Evolutionary conservation across 2,797 vertebrate species (phyloP).

Genomic region (Xiphophorus birchmanni): DNA sequence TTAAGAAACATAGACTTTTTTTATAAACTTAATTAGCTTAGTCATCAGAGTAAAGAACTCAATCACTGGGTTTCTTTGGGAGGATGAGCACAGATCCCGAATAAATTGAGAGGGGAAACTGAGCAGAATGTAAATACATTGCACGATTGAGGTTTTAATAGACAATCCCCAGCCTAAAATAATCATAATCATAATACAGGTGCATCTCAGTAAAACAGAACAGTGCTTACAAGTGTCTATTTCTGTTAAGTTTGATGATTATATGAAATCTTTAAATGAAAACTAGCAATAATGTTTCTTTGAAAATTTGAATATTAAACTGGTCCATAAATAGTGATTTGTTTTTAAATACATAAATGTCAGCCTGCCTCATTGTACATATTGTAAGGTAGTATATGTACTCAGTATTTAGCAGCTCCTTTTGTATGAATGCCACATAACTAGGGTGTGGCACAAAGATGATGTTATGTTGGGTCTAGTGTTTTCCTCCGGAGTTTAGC

Average conservation of each 20-base stretch:
- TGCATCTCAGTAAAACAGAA: neutral
- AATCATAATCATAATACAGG: conserved; percentile 10
- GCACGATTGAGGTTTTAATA: neutral
- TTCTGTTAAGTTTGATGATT: neutral
- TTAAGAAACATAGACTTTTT: conserved; percentile 8
- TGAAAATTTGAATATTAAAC: neutral
- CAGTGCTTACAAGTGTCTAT: neutral
- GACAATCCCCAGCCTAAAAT: conserved; percentile 37
- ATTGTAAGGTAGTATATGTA: no score
- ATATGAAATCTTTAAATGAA: neutral
- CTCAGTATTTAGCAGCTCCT: no score
- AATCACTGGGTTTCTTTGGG: conserved; percentile 45
- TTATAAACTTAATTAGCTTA: conserved; percentile 43
- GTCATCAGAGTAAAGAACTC: conserved; percentile 51
- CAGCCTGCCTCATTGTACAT: neutral
- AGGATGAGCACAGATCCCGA: conserved; percentile 49
- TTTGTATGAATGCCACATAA: no score
- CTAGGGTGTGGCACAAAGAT: no score
- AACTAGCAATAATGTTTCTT: neutral
- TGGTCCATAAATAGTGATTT: neutral
- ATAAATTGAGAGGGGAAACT: conserved; percentile 36
- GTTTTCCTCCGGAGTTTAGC: neutral
- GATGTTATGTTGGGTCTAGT: neutral
- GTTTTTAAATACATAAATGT: neutral
- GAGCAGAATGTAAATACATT: conserved; percentile 38